These are phyloP conservation scores for Mystacornis crossleyi DNA, from an alignment of 2,113 vertebrate species.

Conservation along the genomic window DNA sequence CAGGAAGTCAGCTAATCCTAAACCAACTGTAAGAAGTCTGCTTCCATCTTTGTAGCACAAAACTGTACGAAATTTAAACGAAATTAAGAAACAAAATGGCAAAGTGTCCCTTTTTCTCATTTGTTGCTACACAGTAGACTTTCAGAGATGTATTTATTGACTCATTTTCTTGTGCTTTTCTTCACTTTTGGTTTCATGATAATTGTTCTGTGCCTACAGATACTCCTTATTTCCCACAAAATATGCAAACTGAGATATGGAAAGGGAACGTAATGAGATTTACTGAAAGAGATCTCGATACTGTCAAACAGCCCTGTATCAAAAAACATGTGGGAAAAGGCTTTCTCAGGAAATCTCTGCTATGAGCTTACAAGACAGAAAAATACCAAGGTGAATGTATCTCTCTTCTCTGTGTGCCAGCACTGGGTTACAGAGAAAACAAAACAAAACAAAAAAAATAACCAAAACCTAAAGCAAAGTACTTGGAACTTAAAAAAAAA, in stretches of 20 bases:
- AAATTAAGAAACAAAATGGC: background rate
- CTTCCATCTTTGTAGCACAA: background rate
- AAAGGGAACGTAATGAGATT: background rate
- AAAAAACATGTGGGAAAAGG: background rate
- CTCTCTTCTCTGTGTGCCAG: fast-evolving
- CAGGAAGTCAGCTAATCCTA: background rate
- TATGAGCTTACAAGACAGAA: background rate
- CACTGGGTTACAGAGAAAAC: background rate
- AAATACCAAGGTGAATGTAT: background rate
- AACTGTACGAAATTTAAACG: background rate
- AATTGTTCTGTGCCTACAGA: background rate
- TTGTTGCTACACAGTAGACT: background rate
- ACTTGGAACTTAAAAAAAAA: background rate
- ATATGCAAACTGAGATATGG: background rate
- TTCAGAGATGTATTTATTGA: background rate
- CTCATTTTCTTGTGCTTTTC: background rate
- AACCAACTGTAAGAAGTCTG: background rate
- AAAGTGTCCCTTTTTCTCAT: background rate
- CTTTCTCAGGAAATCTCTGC: background rate
- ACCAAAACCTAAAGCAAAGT: fast-evolving
- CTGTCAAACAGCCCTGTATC: background rate
- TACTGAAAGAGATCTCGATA: background rate
- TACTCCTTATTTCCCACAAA: background rate
- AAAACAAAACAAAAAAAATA: background rate
- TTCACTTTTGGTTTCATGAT: background rate